Evolutionary conservation across 2,113 vertebrate species (phyloP), one percentile per base, ranked within the genome.

Genomic region (Prinia subflava): DNA sequence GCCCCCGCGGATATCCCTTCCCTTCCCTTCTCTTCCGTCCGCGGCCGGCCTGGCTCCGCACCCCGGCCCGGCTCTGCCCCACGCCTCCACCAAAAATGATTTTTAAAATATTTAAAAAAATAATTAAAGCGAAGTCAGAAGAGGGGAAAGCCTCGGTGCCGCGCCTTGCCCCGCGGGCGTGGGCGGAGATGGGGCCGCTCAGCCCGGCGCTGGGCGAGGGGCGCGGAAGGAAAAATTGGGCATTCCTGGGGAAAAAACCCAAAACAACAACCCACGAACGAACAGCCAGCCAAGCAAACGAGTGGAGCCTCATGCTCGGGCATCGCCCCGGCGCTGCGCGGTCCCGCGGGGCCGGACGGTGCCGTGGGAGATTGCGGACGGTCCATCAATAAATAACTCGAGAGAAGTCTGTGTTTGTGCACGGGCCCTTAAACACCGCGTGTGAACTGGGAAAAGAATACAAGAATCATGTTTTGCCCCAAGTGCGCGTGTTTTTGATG

Each of bases 361-460:
- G 75, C 75, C 33, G 17, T 1, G 67, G n/a, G n/a, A 9, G 35
- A 3, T 42, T 6, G 69, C 33, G 35, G 47, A 42, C 9, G 62
- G 15, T 13, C 30, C 77, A 0, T 41, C 62, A 2, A 4, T 20
- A 19, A 2, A 4, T 20, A 19, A 59, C 42, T 65, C 22, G 2
- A 6, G 55, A 41, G 35, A 21, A 78, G 30, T 14, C 84, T 13
- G 44, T 39, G 74, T 84, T 82, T 75, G 81, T 39, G 0, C 9
- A n/a, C 52, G 49, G 46, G 49, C 31, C 27, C 76, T 79, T 83
- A 83, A 74, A 71, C 22, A 30, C 14, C 21, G 22, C 28, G 1
- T 37, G 90, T 52, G 82, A 70, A 53, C 50, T 55, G 70, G 41
- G 27, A 44, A 75, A 90, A 81, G 37, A 90, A 67, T n/a, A 37